Conservation (phyloP, 2,113 vertebrate genomes). For the Mirza zaza region DNA sequence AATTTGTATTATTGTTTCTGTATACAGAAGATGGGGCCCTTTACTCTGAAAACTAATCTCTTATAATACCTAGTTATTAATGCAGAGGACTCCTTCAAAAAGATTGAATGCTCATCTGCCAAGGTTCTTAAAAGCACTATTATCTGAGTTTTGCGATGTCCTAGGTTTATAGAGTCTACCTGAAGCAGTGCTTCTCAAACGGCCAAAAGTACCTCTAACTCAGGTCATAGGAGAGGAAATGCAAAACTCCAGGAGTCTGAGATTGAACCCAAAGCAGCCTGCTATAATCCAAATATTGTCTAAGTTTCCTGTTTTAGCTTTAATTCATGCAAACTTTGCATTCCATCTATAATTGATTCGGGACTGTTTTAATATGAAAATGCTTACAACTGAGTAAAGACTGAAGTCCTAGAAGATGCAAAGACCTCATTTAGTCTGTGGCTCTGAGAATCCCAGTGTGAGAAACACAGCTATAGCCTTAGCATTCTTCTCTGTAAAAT, state of each 20-base stretch:
- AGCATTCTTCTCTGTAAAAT: not conserved
- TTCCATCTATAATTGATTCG: not conserved
- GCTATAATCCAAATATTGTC: slow-evolving; percentile 6
- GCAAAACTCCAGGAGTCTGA: not conserved
- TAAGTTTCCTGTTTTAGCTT: slow-evolving; percentile 20
- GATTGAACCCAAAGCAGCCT: not conserved
- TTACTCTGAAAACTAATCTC: not conserved
- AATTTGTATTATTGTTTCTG: not conserved
- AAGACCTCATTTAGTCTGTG: not conserved
- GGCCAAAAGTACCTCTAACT: not conserved
- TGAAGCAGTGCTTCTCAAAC: not conserved
- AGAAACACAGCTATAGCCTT: not conserved
- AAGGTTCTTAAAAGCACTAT: not conserved
- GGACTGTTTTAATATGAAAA: not conserved
- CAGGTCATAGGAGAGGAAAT: not conserved
- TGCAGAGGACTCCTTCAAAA: not conserved
- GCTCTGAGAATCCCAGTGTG: not conserved
- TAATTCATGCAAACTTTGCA: slow-evolving; percentile 6
- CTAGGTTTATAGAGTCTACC: not conserved
- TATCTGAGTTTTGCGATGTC: not conserved
- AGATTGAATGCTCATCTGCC: not conserved
- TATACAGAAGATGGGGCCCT: not conserved
- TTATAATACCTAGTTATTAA: not conserved
- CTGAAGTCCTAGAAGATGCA: not conserved
- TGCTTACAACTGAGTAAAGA: not conserved